Conservation (phyloP, 2,888 invertebrate species). For the Eristalis tenax region DNA sequence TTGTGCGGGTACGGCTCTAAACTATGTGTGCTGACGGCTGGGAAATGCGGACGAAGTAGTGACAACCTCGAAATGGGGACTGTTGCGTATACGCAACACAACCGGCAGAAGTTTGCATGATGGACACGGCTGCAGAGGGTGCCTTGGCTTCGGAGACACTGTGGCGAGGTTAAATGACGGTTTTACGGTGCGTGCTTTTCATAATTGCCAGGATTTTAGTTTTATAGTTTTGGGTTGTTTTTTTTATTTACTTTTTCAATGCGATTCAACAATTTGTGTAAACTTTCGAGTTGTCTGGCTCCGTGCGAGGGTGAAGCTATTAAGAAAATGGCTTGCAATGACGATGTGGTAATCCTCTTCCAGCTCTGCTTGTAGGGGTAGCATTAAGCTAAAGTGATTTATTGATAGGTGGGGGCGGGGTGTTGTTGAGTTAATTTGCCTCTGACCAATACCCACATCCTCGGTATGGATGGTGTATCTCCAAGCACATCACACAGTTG, state of each 20-base stretch:
- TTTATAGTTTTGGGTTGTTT: conserved; percentile 26
- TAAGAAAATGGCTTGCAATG: neutral
- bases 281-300: neutral
- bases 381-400: neutral
- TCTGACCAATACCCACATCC: neutral
- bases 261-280: conserved; percentile 48
- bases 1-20: conserved; percentile 20
- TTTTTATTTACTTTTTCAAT: conserved; percentile 44
- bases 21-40: conserved; percentile 28
- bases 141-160: conserved; percentile 1
- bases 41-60: conserved; percentile 8
- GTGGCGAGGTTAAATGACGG: conserved; percentile 4
- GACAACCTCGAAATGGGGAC: neutral
- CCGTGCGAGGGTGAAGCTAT: neutral
- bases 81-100: conserved; percentile 50
- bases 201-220: conserved; percentile 41
- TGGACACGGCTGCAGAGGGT: conserved; percentile 23
- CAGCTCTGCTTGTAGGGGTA: neutral
- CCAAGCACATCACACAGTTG: neutral
- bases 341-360: neutral
- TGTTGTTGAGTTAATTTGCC: neutral
- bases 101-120: neutral
- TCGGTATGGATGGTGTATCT: neutral
- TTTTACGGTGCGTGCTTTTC: conserved; percentile 45
- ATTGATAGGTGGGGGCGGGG: neutral